Evolutionary conservation across 2,888 invertebrate genomes (phyloP).

Genomic region (Lamellibrachia columna): DNA sequence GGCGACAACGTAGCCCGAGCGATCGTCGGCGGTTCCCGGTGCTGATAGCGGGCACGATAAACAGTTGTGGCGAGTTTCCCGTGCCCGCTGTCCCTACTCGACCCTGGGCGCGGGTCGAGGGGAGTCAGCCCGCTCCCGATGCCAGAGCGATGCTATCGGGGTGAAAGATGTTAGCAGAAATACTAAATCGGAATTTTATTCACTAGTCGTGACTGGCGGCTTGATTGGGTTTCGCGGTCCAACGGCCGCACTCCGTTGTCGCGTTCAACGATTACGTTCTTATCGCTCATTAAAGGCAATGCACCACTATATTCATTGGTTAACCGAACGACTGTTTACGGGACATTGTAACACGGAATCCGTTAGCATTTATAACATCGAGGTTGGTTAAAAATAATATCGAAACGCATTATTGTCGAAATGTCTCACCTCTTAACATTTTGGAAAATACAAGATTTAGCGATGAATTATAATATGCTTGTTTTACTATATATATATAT

Average conservation of each 20-base stretch:
- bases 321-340: no score
- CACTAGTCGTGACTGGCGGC: background rate
- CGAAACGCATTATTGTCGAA: no score
- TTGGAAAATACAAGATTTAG: no score
- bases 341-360: no score
- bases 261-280: background rate
- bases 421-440: no score
- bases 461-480: no score
- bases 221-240: background rate
- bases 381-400: no score
- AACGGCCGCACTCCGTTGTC: background rate
- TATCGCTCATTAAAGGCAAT: background rate
- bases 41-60: background rate
- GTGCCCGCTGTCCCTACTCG: background rate
- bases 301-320: no score
- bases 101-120: background rate
- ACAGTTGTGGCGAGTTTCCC: slow-evolving; percentile 16
- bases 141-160: background rate
- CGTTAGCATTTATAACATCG: no score
- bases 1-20: background rate
- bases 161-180: slow-evolving; percentile 5
- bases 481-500: no score
- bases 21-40: background rate
- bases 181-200: slow-evolving; percentile 7
- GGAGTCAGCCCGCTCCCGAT: background rate